Evolutionary conservation across 2,888 invertebrate genomes (phyloP).

Genomic region (Volucella inflata): DNA sequence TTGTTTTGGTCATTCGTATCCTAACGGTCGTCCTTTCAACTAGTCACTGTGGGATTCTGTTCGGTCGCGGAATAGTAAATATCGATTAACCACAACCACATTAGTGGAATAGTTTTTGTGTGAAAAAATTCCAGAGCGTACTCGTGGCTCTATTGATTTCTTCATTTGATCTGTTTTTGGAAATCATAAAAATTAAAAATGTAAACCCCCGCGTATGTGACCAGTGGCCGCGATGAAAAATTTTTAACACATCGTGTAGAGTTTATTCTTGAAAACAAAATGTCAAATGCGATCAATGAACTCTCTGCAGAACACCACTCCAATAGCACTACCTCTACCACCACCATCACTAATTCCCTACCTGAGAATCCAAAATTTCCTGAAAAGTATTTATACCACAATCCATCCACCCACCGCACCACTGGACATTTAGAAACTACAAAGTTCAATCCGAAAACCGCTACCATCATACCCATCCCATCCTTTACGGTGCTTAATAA

Average conservation of each 20-base stretch:
- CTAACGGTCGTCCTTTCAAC: slow-evolving; percentile 63
- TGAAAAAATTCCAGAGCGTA: slow-evolving; percentile 25
- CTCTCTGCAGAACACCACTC: slow-evolving; percentile 72
- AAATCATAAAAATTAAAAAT: slow-evolving; percentile 20
- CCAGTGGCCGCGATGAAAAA: slow-evolving; percentile 73
- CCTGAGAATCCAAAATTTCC: slow-evolving; percentile 53
- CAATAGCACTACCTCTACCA: slow-evolving; percentile 48
- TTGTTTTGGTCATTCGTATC: slow-evolving; percentile 75
- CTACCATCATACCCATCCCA: slow-evolving; percentile 76
- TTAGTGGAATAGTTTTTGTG: slow-evolving; percentile 22
- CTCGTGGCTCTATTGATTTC: slow-evolving; percentile 17
- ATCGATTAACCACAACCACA: slow-evolving; percentile 53
- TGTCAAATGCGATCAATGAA: slow-evolving; percentile 71
- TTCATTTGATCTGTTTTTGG: background rate
- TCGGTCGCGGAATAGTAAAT: slow-evolving; percentile 53
- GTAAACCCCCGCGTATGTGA: slow-evolving; percentile 73
- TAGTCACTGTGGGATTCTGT: slow-evolving; percentile 29
- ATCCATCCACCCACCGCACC: slow-evolving; percentile 15
- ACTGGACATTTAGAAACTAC: slow-evolving; percentile 13
- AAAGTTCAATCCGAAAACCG: slow-evolving; percentile 9
- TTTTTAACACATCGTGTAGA: slow-evolving; percentile 39
- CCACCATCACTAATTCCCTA: slow-evolving; percentile 35
- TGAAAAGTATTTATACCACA: slow-evolving; percentile 36
- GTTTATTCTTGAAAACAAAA: slow-evolving; percentile 57
- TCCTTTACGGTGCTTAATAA: slow-evolving; percentile 79